Conservation (phyloP, 2,113 vertebrate genomes). For the Pelmatolapia mariae region DNA sequence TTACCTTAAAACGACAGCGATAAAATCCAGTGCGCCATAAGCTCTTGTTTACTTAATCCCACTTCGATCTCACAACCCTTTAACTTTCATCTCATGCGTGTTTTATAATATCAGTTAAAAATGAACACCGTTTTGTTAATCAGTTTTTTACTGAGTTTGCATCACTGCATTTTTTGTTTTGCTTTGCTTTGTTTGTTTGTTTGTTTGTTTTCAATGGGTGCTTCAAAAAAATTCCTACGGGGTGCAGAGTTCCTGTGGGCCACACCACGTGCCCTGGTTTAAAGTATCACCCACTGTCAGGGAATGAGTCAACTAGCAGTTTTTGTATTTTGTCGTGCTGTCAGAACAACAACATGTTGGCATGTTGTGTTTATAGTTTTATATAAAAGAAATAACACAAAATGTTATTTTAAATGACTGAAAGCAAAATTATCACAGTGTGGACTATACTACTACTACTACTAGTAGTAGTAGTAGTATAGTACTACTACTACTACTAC, state of each 20-base stretch:
- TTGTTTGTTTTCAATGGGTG: neutral
- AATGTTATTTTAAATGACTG: neutral
- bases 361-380: neutral
- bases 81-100: neutral
- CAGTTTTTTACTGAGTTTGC: neutral
- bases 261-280: neutral
- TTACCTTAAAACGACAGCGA: neutral
- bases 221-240: neutral
- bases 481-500: neutral
- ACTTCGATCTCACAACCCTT: neutral
- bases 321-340: neutral
- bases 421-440: neutral
- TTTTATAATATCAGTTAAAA: neutral
- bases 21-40: neutral
- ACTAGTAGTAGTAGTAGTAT: too few species aligned
- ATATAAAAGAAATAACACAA: neutral
- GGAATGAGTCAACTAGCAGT: neutral
- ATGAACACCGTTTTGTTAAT: neutral
- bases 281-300: neutral
- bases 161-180: neutral
- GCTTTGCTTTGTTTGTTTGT: neutral
- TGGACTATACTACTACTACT: neutral
- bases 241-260: neutral
- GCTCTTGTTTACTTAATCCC: neutral
- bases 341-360: neutral